Percentiles rank a stretch among this genome's conserved stretches.
Conservation (phyloP, 2,888 invertebrate species). For the Andrena bucephala region DNA sequence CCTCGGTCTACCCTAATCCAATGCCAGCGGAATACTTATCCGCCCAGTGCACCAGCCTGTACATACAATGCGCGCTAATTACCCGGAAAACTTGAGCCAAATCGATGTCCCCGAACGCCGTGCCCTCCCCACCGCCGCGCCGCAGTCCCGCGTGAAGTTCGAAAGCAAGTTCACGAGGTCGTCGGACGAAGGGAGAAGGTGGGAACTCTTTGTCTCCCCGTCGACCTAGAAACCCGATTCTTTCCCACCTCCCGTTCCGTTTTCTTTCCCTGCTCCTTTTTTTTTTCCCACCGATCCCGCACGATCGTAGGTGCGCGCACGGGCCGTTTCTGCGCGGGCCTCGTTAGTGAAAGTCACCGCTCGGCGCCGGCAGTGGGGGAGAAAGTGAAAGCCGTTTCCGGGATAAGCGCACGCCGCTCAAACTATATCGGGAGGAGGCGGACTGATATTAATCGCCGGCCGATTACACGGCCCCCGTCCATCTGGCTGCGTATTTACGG, state of each 20-base stretch:
- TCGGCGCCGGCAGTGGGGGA: constrained; percentile 68
- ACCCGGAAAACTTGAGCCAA: background rate
- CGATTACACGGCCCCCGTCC: constrained; percentile 51
- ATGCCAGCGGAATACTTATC: no score
- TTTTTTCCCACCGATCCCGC: constrained; percentile 15
- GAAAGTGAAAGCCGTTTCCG: constrained; percentile 82
- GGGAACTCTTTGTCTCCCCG: constrained; percentile 67
- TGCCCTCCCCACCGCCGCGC: background rate
- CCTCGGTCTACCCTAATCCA: no score
- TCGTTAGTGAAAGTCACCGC: constrained; percentile 77
- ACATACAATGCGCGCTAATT: background rate
- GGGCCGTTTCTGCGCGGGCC: constrained; percentile 39
- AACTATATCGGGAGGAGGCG: constrained; percentile 62
- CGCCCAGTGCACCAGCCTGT: no score
- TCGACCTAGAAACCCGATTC: constrained; percentile 79
- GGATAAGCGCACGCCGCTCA: constrained; percentile 60
- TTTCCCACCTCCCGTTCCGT: constrained; percentile 40
- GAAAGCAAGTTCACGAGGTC: constrained; percentile 35
- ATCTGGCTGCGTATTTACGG: constrained; percentile 35
- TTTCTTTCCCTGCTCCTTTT: background rate
- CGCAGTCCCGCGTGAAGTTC: background rate
- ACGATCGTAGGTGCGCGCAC: constrained; percentile 50
- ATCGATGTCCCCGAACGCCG: background rate
- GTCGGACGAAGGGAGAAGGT: constrained; percentile 21
- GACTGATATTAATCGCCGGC: constrained; percentile 70